Base-by-base conservation (phyloP, 1,140 invertebrate species). In the Oedothorax gibbosus region DNA sequence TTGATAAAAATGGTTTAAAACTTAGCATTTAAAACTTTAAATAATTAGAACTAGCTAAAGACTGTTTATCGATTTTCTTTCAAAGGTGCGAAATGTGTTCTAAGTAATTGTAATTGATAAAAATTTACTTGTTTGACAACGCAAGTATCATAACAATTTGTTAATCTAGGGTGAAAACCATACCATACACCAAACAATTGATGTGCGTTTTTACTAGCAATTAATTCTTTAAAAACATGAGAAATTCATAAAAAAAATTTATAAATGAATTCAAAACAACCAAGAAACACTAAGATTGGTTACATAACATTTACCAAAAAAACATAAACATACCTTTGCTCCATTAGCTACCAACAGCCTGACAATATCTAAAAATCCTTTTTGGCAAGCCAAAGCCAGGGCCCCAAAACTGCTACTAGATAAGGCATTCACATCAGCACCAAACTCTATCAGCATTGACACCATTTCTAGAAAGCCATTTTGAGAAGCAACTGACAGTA, bases 401-500 rank as follows among this genome's bases (percentile, higher is more conserved):
- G 96, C 93, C 0, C 95, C 95, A 86, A 94, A 94, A 8, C 96
- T 96, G 89, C 97, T 96, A 87, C 95, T 95, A 87, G 98, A 98
- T 0, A 94, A 94, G 80, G 95, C 91, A 89, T 98, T 96, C 0
- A 98, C 93, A 90, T 98, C 94, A 2, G 97, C 97, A 15, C 96
- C 97, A 89, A 97, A 97, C 89, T 98, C 96, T 8, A 99, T 90
- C 14, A 99, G 90, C 7, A 98, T 90, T 6, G 94, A 94, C 0
- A 98, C 96, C 93, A 98, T 96, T 8, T 96, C 94, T 84, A 94
- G 91, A 50, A 95, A 95, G 12, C 97, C 97, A 89, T 97, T 95
- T 88, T 96, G 94, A 6, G 97, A 94, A 82, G 95, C 96, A 89
- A 98, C 94, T 88, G 96, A 96, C 0, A 99, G 90, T 14, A 96